These are phyloP conservation scores for Caenorhabditis plicata DNA, from an alignment of 2,888 invertebrate species.

Conservation along the genomic window DNA sequence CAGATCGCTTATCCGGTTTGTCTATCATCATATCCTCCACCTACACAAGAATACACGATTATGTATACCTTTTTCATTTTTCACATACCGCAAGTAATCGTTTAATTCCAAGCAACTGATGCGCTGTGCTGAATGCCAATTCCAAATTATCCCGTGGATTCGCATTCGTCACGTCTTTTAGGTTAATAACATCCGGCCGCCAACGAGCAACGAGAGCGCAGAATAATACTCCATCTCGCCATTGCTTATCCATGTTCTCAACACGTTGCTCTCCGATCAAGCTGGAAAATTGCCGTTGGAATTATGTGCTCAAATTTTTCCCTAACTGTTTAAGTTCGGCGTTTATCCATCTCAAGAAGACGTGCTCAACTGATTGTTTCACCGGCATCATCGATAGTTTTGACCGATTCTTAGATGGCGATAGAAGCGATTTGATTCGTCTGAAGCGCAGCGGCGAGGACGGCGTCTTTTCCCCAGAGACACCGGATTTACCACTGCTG, in stretches of 20 bases:
- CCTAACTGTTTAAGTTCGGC: conserved; percentile 58
- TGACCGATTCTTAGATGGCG: conserved; percentile 30
- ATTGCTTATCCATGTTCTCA: conserved; percentile 62
- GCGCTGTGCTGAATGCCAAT: conserved; percentile 61
- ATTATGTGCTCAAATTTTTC: not conserved
- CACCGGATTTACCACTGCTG: conserved; percentile 23
- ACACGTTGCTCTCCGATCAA: conserved; percentile 40
- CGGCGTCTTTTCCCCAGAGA: conserved; percentile 34
- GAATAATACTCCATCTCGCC: conserved; percentile 64
- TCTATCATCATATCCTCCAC: conserved; percentile 61
- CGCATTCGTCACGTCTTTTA: conserved; percentile 46
- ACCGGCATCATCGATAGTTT: conserved; percentile 23
- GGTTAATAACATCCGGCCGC: conserved; percentile 63
- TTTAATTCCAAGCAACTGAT: conserved; percentile 57
- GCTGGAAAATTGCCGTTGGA: not conserved
- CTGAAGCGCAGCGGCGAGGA: conserved; percentile 28
- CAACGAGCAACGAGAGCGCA: conserved; percentile 62
- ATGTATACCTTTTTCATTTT: too few relatives aligned
- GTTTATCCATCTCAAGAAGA: conserved; percentile 62
- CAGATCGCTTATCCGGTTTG: conserved; percentile 64
- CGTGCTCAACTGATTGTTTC: conserved; percentile 55
- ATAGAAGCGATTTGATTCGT: conserved; percentile 37
- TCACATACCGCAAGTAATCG: conserved; percentile 52
- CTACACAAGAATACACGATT: too few relatives aligned
- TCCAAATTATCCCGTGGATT: conserved; percentile 60